These are phyloP conservation scores for Drosophila nikananu DNA, from an alignment of 1,140 invertebrate genomes.

Conservation along the genomic window DNA sequence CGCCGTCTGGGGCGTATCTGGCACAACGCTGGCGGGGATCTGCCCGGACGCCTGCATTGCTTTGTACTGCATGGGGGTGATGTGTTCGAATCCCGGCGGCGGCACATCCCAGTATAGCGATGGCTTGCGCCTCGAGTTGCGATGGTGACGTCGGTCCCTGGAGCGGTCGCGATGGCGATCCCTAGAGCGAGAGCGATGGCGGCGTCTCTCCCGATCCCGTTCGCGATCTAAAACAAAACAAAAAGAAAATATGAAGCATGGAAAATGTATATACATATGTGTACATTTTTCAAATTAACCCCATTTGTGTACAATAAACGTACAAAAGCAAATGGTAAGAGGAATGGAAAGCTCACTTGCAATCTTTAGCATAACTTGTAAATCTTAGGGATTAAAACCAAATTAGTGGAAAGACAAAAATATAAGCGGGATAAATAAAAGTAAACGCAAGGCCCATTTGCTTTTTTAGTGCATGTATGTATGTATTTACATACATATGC, in stretches of 20 bases:
- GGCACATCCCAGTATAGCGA: conserved; percentile 99
- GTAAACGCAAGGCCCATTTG: conserved; percentile 7
- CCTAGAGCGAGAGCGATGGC: conserved; percentile 72
- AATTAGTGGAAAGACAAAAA: not conserved
- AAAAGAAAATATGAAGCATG: not conserved
- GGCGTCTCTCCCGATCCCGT: conserved; percentile 68
- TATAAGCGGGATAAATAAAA: not conserved
- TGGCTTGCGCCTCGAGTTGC: conserved; percentile 90
- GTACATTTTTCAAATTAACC: not conserved
- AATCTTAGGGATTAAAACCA: no score
- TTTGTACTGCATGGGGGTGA: conserved; percentile 96
- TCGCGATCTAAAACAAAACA: conserved; percentile 54
- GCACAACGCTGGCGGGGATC: conserved; percentile 96
- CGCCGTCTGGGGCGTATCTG: conserved; percentile 95
- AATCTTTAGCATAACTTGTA: not conserved
- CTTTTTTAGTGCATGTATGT: not conserved
- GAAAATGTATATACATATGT: not conserved
- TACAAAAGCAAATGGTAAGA: not conserved
- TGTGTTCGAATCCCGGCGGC: conserved; percentile 98
- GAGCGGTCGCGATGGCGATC: conserved; percentile 71
- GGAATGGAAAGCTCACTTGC: not conserved
- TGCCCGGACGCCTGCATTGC: conserved; percentile 96
- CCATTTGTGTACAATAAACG: not conserved
- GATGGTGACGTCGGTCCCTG: conserved; percentile 69
- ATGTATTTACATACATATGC: conserved; percentile 35